Percentiles rank a stretch among this genome's conserved stretches.
phyloP scores from a whole-genome alignment of 2,113 vertebrate genomes.

The Puffinus mauretanicus region DNA sequence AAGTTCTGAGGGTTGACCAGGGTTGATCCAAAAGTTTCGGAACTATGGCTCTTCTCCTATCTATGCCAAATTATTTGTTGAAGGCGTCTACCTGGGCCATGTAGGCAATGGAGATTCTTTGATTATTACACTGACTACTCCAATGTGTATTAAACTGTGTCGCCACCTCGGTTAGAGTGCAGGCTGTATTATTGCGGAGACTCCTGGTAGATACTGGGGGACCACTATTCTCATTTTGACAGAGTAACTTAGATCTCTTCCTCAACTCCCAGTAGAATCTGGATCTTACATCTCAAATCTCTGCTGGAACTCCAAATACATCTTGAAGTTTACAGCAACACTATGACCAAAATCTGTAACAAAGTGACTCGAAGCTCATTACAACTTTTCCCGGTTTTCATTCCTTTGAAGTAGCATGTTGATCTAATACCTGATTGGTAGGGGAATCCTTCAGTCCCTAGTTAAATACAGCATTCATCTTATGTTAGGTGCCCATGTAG shows the following conservation, averaged over 20 bases:
- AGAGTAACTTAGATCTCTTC: background rate
- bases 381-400: background rate
- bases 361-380: background rate
- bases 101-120: background rate
- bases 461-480: background rate
- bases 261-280: background rate
- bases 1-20: background rate
- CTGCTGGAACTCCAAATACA: background rate
- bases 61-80: background rate
- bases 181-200: background rate
- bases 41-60: background rate
- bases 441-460: background rate
- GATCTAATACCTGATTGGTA: background rate
- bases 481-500: background rate
- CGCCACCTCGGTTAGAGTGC: accelerated
- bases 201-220: background rate
- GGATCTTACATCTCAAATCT: background rate
- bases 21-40: background rate
- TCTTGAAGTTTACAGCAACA: background rate
- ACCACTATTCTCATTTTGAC: background rate
- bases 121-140: background rate
- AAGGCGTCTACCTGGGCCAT: background rate
- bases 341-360: background rate
- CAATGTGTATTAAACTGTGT: background rate
- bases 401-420: background rate